Evolutionary conservation across 2,113 vertebrate genomes (phyloP).

Genomic region (Hemicordylus capensis): DNA sequence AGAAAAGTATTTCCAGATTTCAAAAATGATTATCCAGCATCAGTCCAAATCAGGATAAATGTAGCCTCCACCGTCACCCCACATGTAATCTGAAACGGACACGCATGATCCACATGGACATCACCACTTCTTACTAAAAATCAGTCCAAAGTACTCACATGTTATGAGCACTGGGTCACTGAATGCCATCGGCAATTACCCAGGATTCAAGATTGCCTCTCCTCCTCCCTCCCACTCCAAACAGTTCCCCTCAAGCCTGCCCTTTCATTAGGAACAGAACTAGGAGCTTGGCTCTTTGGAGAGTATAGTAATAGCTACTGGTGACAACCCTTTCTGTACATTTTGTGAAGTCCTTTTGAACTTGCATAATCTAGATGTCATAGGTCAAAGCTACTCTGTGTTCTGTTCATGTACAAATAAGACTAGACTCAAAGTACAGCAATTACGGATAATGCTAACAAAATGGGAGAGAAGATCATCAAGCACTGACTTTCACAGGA

Average conservation of each 20-base stretch:
- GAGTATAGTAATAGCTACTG: neutral
- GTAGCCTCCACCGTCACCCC: neutral
- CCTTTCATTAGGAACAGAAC: neutral
- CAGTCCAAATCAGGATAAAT: neutral
- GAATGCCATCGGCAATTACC: neutral
- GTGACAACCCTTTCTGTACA: neutral
- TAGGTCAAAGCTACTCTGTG: neutral
- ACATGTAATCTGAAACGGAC: neutral
- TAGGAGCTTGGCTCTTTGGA: neutral
- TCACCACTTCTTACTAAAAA: neutral
- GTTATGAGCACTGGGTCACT: neutral
- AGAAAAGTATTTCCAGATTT: neutral
- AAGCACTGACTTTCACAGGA: neutral
- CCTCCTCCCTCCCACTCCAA: neutral
- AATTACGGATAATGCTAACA: neutral
- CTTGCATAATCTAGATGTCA: neutral
- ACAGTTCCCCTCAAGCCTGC: neutral
- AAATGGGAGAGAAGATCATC: neutral
- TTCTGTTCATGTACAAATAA: neutral
- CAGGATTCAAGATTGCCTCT: neutral
- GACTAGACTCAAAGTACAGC: neutral
- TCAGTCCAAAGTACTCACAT: neutral
- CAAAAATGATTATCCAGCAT: neutral
- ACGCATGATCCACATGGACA: neutral
- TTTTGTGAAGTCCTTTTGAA: neutral